These are phyloP conservation scores for Microtus californicus DNA, from an alignment of 2,797 vertebrate genomes.

Conservation along the genomic window DNA sequence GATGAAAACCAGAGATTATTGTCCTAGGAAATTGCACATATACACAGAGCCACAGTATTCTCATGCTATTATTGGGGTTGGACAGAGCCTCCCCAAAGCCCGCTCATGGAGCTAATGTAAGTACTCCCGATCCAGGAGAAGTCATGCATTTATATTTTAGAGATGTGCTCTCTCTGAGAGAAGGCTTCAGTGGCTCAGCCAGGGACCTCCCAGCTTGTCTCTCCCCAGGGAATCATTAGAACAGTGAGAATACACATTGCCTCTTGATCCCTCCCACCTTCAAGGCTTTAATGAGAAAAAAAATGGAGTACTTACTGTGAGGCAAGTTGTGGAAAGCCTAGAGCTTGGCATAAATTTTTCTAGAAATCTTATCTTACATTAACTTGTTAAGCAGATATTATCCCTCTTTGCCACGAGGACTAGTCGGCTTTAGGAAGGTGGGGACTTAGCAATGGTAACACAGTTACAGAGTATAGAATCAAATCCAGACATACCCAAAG, in stretches of 20 bases:
- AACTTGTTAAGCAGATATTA: constrained; percentile 34
- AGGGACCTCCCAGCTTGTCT: constrained; percentile 27
- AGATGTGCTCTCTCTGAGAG: background rate
- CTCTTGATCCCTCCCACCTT: constrained; percentile 24
- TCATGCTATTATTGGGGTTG: background rate
- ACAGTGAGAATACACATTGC: constrained; percentile 47
- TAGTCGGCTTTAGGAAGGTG: background rate
- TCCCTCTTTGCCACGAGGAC: constrained; percentile 45
- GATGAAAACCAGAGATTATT: background rate
- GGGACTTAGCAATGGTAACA: background rate
- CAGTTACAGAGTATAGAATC: background rate
- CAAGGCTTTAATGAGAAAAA: constrained; percentile 52
- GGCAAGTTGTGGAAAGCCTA: constrained; percentile 44
- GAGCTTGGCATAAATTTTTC: constrained; percentile 52
- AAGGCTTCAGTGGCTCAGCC: background rate
- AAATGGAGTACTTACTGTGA: background rate
- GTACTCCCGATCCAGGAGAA: background rate
- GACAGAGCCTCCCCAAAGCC: background rate
- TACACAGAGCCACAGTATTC: background rate
- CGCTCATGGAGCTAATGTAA: background rate
- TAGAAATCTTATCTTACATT: constrained; percentile 54
- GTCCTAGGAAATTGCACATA: background rate
- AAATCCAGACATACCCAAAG: background rate
- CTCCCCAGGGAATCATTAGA: background rate
- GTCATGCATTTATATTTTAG: background rate